Conservation (phyloP, 2,888 invertebrate genomes). For the Acanthoscelides obtectus region DNA sequence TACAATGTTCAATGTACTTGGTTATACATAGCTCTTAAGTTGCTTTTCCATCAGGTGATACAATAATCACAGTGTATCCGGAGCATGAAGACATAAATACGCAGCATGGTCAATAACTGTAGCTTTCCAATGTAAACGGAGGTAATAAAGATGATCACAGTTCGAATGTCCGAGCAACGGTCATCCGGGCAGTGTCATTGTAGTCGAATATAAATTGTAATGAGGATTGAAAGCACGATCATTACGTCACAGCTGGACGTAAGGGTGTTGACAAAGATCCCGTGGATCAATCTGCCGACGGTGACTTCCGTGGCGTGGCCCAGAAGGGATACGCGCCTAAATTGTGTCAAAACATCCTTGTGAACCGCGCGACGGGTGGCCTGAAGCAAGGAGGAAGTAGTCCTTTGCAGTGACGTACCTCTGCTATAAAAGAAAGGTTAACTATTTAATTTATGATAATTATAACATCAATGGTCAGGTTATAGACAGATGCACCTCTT, state of each 20-base stretch:
- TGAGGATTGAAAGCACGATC: conserved; percentile 25
- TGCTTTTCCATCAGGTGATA: too few species aligned
- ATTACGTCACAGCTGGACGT: conserved; percentile 39
- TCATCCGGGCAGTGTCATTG: not conserved
- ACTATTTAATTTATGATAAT: too few species aligned
- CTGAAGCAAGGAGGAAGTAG: conserved; percentile 14
- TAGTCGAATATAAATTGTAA: not conserved
- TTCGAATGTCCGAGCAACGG: not conserved
- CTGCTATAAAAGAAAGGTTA: not conserved
- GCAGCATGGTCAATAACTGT: too few species aligned
- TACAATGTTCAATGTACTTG: too few species aligned
- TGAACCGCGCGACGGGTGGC: conserved; percentile 26
- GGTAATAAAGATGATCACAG: not conserved
- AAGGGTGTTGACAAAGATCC: conserved; percentile 42
- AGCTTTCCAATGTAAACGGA: too few species aligned
- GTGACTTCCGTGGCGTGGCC: conserved; percentile 32
- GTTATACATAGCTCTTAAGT: too few species aligned
- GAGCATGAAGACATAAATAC: too few species aligned
- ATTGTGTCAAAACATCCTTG: conserved; percentile 31
- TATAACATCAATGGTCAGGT: not conserved
- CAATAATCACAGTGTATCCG: too few species aligned
- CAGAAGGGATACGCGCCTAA: conserved; percentile 5
- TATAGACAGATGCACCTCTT: too few species aligned
- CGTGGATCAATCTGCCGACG: conserved; percentile 20
- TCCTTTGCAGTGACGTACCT: not conserved